Conservation (phyloP, 2,888 invertebrate genomes). For the Lacanobia wlatinum region DNA sequence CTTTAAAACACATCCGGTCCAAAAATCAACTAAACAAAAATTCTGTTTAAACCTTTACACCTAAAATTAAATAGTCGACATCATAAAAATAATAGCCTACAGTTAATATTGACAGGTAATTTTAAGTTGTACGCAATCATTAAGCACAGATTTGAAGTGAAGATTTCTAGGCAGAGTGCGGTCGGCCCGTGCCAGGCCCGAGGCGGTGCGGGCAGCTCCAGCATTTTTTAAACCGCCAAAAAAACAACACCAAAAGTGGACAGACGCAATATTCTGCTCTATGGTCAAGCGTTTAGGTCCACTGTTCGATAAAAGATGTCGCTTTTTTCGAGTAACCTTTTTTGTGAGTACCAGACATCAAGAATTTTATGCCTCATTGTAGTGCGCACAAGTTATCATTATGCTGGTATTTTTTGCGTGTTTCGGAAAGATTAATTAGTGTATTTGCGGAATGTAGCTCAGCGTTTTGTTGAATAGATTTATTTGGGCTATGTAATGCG, state of each 20-base stretch:
- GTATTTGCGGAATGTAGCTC: conserved; percentile 64
- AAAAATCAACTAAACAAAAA: conserved; percentile 43
- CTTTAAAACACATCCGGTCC: conserved; percentile 31
- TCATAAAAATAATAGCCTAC: conserved; percentile 71
- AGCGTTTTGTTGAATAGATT: conserved; percentile 47
- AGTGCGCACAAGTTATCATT: conserved; percentile 66
- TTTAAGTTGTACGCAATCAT: conserved; percentile 76
- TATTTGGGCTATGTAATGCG: conserved; percentile 48
- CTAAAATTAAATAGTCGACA: conserved; percentile 66
- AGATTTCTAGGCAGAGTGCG: conserved; percentile 79
- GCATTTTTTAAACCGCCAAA: conserved; percentile 65
- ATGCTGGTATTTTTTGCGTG: conserved; percentile 66
- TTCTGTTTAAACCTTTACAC: conserved; percentile 60
- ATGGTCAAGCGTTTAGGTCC: conserved; percentile 48
- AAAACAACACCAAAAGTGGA: conserved; percentile 52
- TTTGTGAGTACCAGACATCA: conserved; percentile 66
- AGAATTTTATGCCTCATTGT: conserved; percentile 78
- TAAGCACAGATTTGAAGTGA: conserved; percentile 74
- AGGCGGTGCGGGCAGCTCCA: conserved; percentile 72
- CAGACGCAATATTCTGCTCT: conserved; percentile 61
- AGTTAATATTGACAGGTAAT: conserved; percentile 78
- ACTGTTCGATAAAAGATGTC: conserved; percentile 64
- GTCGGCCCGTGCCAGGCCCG: conserved; percentile 83
- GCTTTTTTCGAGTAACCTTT: conserved; percentile 63
- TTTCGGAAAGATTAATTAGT: conserved; percentile 67